Evolutionary conservation across 2,113 vertebrate species (phyloP).

Genomic region (Serilophus lunatus): DNA sequence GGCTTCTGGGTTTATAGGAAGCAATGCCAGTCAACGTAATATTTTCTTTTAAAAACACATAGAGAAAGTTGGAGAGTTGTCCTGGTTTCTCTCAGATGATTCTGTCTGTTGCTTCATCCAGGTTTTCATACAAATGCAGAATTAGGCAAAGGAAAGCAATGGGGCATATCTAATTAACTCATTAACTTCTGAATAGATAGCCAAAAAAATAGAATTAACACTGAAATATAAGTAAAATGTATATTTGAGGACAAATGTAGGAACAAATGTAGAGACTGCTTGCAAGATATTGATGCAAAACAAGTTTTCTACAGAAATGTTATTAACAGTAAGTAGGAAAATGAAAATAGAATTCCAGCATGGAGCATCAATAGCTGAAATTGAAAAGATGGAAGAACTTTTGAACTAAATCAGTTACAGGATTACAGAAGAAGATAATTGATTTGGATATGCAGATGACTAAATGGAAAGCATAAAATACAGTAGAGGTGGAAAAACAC

Average conservation of each 20-base stretch:
- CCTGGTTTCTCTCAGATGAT: not conserved
- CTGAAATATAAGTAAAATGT: not conserved
- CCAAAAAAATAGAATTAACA: not conserved
- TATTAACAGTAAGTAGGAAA: not conserved
- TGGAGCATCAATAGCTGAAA: not conserved
- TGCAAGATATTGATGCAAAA: not conserved
- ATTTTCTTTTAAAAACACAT: not conserved
- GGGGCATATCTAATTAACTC: not conserved
- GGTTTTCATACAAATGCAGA: not conserved
- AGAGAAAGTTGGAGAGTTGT: not conserved
- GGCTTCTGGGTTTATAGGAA: not conserved
- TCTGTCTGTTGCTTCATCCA: not conserved
- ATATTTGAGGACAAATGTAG: not conserved
- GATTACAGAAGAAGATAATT: not conserved
- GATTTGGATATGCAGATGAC: not conserved
- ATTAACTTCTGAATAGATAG: not conserved
- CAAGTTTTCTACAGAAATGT: not conserved
- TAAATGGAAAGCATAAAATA: not conserved
- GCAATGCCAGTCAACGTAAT: not conserved
- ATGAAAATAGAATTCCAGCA: not conserved
- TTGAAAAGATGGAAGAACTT: not conserved
- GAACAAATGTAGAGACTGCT: not conserved
- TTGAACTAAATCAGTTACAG: constrained; percentile 8
- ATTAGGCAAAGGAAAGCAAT: not conserved
- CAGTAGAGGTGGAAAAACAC: not conserved